phyloP scores from a whole-genome alignment of 2,888 invertebrate species.

The Heliconius charithonia region DNA sequence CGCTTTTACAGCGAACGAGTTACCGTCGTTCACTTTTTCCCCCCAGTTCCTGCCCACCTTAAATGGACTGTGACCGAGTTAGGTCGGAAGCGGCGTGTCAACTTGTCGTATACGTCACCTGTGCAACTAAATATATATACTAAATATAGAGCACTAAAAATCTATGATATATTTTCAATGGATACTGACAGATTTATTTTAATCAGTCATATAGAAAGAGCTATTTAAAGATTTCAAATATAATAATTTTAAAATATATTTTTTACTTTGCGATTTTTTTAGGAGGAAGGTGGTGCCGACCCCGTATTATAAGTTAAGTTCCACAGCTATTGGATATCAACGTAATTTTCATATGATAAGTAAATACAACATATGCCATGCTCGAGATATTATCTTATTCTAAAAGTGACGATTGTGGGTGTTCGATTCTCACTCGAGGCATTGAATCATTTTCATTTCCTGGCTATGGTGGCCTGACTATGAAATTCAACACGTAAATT shows the following conservation, averaged over 20 bases:
- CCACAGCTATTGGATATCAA: no score
- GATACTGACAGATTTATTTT: slow-evolving; percentile 41
- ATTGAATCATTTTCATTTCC: no score
- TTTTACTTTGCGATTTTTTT: neutral
- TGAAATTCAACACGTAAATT: no score
- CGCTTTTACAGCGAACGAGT: slow-evolving; percentile 66
- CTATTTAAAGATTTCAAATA: neutral
- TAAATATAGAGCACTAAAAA: slow-evolving; percentile 39
- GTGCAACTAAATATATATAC: slow-evolving; percentile 47
- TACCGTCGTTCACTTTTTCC: slow-evolving; percentile 74
- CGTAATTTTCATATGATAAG: no score
- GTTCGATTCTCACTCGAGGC: no score
- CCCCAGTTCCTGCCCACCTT: slow-evolving; percentile 48
- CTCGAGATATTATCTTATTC: no score
- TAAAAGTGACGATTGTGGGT: no score
- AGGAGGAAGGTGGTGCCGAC: neutral
- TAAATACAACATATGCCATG: no score
- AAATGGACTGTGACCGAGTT: slow-evolving; percentile 71
- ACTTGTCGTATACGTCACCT: slow-evolving; percentile 45
- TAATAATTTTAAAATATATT: neutral
- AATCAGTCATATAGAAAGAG: slow-evolving; percentile 36
- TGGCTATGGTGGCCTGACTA: no score
- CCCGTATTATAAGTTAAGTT: no score
- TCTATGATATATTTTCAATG: slow-evolving; percentile 5
- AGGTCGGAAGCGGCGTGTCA: slow-evolving; percentile 49